Conservation (phyloP, 2,797 vertebrate genomes). For the Triplophysa bombifrons region DNA sequence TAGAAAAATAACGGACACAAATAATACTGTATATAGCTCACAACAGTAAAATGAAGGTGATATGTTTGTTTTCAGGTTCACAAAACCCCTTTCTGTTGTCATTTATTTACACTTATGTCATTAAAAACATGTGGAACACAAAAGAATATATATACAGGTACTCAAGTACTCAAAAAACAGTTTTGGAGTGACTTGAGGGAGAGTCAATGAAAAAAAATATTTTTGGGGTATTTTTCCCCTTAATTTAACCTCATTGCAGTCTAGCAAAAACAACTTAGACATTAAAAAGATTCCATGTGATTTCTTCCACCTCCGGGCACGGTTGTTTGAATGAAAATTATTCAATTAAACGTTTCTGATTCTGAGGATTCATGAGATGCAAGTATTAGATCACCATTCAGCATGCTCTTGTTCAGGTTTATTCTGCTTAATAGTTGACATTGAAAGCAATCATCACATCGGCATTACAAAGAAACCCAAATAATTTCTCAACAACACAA, state of each 20-base stretch:
- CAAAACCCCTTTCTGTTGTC: too few species aligned
- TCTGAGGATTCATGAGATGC: constrained; percentile 1
- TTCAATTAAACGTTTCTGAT: not conserved
- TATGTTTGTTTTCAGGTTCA: not conserved
- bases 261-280: too few species aligned
- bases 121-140: too few species aligned
- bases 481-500: constrained; percentile 52
- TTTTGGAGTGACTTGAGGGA: too few species aligned
- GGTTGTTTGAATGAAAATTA: not conserved
- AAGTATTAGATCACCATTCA: constrained; percentile 1
- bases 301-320: not conserved
- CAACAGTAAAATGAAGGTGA: not conserved
- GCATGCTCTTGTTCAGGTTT: constrained; percentile 52
- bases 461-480: constrained; percentile 62
- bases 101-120: too few species aligned
- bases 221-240: too few species aligned
- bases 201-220: too few species aligned
- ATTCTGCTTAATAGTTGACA: constrained; percentile 60
- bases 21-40: too few species aligned
- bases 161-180: too few species aligned
- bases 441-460: constrained; percentile 57
- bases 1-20: not conserved
- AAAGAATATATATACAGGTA: too few species aligned
- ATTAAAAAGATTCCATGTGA: too few species aligned
- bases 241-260: too few species aligned